These are phyloP conservation scores for Denticeps clupeoides DNA, from an alignment of 2,797 vertebrate genomes.

Conservation along the genomic window DNA sequence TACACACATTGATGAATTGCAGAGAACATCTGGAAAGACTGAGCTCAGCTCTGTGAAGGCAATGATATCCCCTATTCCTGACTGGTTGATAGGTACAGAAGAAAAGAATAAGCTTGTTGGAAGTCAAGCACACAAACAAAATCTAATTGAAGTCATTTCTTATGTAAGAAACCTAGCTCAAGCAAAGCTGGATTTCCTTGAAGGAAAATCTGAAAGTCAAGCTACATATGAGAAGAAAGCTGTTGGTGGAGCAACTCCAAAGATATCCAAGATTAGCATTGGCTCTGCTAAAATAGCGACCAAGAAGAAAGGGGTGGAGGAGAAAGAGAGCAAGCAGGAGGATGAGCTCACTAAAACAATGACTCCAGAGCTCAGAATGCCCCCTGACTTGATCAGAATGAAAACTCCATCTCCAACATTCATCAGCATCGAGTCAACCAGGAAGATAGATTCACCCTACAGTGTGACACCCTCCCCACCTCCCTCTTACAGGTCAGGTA, in stretches of 20 bases:
- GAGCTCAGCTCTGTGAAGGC: conserved; percentile 56
- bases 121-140: conserved; percentile 64
- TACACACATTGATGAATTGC: conserved; percentile 64
- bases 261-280: conserved; percentile 53
- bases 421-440: conserved; percentile 78
- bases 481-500: conserved; percentile 45
- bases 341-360: conserved; percentile 32
- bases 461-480: conserved; percentile 59
- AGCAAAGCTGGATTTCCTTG: conserved; percentile 56
- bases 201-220: conserved; percentile 43
- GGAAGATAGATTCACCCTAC: conserved; percentile 58
- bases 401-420: conserved; percentile 78
- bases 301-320: conserved; percentile 45
- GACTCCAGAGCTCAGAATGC: conserved; percentile 41
- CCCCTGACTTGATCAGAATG: conserved; percentile 61
- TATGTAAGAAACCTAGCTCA: conserved; percentile 60
- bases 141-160: conserved; percentile 65
- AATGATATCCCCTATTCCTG: conserved; percentile 62
- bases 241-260: conserved; percentile 34
- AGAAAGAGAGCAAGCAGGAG: conserved; percentile 43
- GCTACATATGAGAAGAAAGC: conserved; percentile 35
- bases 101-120: conserved; percentile 58
- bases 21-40: conserved; percentile 56
- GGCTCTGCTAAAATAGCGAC: conserved; percentile 46
- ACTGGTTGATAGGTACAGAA: conserved; percentile 63